phyloP scores from a whole-genome alignment of 2,797 vertebrate genomes.

The Meda fulgida region DNA sequence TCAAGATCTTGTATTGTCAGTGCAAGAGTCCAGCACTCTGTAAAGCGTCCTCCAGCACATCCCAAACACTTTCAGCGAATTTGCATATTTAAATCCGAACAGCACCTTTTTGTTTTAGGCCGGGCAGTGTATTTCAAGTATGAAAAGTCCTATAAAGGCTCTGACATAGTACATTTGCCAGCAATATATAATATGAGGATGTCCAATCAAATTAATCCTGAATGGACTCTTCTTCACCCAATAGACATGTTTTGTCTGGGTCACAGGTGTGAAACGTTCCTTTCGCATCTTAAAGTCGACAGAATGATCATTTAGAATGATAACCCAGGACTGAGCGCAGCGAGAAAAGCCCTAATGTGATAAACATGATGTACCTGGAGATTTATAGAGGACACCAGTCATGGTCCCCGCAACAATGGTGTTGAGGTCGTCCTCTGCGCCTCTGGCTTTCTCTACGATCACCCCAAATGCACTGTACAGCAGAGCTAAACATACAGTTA shows the following conservation, averaged over 20 bases:
- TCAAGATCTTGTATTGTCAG: too few relatives aligned
- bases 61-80: too few relatives aligned
- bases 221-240: background rate
- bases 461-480: slow-evolving; percentile 95
- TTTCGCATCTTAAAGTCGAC: background rate
- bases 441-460: slow-evolving; percentile 90
- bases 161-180: background rate
- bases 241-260: background rate
- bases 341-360: background rate
- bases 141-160: background rate
- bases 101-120: too few relatives aligned
- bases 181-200: background rate
- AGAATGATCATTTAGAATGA: background rate
- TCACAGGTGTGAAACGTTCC: background rate
- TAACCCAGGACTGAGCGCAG: background rate
- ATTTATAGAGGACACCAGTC: slow-evolving; percentile 96
- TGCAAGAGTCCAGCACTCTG: too few relatives aligned
- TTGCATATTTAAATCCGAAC: too few relatives aligned
- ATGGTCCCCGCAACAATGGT: slow-evolving; percentile 94
- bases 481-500: slow-evolving; percentile 70
- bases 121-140: background rate
- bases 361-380: slow-evolving; percentile 77
- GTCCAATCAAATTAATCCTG: background rate
- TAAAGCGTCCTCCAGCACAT: too few relatives aligned
- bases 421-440: slow-evolving; percentile 96